Conservation (phyloP, 2,888 invertebrate genomes). For the Netelia virgata region DNA sequence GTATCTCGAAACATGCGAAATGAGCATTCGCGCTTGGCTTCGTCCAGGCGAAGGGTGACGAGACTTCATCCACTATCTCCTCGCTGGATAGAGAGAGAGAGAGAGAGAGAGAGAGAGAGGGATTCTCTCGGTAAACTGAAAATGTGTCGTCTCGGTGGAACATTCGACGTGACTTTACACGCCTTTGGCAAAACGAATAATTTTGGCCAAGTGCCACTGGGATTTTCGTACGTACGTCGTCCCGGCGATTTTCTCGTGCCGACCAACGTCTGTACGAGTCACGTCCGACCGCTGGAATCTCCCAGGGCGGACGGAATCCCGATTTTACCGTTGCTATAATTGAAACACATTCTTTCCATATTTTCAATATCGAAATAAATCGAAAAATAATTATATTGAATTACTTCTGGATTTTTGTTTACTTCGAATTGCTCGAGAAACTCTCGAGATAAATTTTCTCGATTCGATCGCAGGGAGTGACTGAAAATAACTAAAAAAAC, state of each 20-base stretch:
- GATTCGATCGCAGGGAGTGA: slow-evolving; percentile 16
- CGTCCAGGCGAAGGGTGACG: slow-evolving; percentile 59
- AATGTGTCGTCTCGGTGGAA: neutral
- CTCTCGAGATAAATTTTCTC: slow-evolving; percentile 13
- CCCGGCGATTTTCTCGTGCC: slow-evolving; percentile 49
- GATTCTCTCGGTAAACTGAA: neutral
- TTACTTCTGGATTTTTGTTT: neutral
- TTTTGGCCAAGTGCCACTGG: slow-evolving; percentile 76
- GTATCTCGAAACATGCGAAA: slow-evolving; percentile 58
- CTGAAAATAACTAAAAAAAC: slow-evolving; percentile 64
- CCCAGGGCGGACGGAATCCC: neutral
- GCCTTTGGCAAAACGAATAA: slow-evolving; percentile 63
- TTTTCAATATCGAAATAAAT: neutral
- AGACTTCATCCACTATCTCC: slow-evolving; percentile 46
- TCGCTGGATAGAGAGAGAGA: slow-evolving; percentile 21
- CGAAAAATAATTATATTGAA: neutral
- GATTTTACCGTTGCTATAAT: neutral
- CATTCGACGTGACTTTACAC: slow-evolving; percentile 30
- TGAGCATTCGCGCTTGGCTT: slow-evolving; percentile 62
- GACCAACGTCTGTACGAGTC: slow-evolving; percentile 41
- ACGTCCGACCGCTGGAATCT: slow-evolving; percentile 31
- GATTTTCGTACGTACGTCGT: slow-evolving; percentile 77
- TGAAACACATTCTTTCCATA: neutral
- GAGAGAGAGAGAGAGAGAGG: slow-evolving; percentile 10
- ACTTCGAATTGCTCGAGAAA: neutral